Evolutionary conservation across 2,888 invertebrate genomes (phyloP).

Genomic region (Myopa testacea): DNA sequence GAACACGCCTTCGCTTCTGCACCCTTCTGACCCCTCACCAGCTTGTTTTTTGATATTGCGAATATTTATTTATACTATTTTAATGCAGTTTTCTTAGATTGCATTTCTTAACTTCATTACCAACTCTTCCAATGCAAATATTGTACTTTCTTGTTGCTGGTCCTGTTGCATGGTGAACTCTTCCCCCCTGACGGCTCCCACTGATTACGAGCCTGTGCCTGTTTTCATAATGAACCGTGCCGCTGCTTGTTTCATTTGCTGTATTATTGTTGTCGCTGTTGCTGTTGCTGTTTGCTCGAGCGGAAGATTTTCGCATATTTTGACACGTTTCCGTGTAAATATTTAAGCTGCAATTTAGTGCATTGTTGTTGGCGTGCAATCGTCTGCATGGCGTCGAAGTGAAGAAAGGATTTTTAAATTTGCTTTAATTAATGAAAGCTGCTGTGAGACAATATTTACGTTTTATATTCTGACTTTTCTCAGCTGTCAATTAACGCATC

Average conservation of each 20-base stretch:
- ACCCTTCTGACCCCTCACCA: no score
- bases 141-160: background rate
- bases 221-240: background rate
- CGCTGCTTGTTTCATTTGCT: background rate
- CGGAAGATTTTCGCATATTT: background rate
- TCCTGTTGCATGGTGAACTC: no score
- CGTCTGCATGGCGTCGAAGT: background rate
- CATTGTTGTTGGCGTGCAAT: background rate
- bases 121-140: background rate
- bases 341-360: slow-evolving; percentile 13
- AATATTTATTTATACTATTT: no score
- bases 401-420: background rate
- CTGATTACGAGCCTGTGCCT: background rate
- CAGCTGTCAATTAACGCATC: background rate
- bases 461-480: background rate
- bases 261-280: background rate
- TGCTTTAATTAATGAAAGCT: slow-evolving; percentile 24
- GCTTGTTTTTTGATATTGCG: no score
- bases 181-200: background rate
- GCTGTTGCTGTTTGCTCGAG: background rate
- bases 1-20: no score
- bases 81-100: background rate
- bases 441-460: background rate
- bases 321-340: background rate
- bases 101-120: background rate